phyloP scores from a whole-genome alignment of 37 sponge, comb jelly and placozoan species.

The Cladorhizidae sp. region DNA sequence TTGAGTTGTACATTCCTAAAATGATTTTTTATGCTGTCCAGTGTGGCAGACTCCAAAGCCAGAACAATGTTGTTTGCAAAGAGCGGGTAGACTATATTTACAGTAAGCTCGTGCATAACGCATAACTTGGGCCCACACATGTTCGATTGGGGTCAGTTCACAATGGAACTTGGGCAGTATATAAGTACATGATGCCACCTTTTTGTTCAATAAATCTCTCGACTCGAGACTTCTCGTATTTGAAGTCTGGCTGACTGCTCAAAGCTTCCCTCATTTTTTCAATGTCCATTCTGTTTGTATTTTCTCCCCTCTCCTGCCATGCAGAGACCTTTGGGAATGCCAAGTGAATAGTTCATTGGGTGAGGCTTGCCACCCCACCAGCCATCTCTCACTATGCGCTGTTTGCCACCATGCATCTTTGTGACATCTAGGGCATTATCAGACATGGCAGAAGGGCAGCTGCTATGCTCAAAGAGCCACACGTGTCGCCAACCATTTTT shows the following conservation, averaged over 20 bases:
- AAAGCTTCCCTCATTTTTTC: neutral
- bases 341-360: neutral
- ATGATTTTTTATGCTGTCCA: slow-evolving; percentile 26
- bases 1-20: slow-evolving; percentile 24
- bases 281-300: slow-evolving; percentile 1
- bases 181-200: neutral
- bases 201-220: neutral
- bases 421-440: slow-evolving; percentile 10
- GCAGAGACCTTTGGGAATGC: slow-evolving; percentile 15
- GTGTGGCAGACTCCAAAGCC: slow-evolving; percentile 23
- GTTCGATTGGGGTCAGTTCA: slow-evolving; percentile 23
- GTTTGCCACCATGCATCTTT: slow-evolving; percentile 21
- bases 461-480: slow-evolving; percentile 20
- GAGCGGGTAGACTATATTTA: neutral
- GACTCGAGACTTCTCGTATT: slow-evolving; percentile 14
- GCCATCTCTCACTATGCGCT: neutral
- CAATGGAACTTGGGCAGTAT: slow-evolving; percentile 7
- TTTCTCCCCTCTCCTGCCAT: neutral
- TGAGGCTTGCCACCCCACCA: slow-evolving; percentile 4
- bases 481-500: neutral
- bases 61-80: slow-evolving; percentile 6
- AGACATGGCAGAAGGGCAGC: slow-evolving; percentile 5
- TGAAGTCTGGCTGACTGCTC: slow-evolving; percentile 22
- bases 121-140: slow-evolving; percentile 13
- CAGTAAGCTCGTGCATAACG: slow-evolving; percentile 1